Base-by-base conservation (phyloP, 2,888 invertebrate species). In the Charanyca ferruginea region DNA sequence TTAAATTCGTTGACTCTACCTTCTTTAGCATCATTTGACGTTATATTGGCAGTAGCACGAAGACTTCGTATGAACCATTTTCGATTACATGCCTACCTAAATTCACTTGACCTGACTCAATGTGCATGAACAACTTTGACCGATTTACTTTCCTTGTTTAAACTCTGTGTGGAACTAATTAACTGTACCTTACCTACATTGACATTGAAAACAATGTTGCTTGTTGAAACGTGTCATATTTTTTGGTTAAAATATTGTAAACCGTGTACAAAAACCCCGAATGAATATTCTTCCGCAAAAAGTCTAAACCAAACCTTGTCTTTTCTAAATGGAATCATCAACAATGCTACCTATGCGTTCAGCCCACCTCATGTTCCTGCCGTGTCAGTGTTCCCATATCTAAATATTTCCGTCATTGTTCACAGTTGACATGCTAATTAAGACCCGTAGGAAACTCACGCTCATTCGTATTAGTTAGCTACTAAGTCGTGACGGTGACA, bases 401-500 rank as follows among this genome's bases (percentile, higher is more conserved):
- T 67, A 53, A 60, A 60, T 66, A 69, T 61, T 61, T 65, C 45
- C 57, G 61, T 45, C 83, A 78, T 84, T 85, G 86, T 87, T 85
- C 80, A 81, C 77, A 73, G 79, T 80, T 81, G 81, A 82, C 86
- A 85, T 83, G 83, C 81, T 83, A 85, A 84, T 89, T 89, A 87
- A 79, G 73, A 59, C 72, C 35, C 57, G 65, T 76, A 76, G 78
- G 84, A 81, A 85, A 83, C 81, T 81, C 76, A 84, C 78, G 79
- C 84, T 87, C 88, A 87, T 89, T 87, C 87, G 85, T 83, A 83
- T 86, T 85, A 83, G 83, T 80, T 81, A 80, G 77, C 77, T 79
- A 81, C 80, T 77, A 63, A 78, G 83, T 85, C 84, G 84, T 85
- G 84, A 86, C 84, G 42, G 42, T 61, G 49, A 66, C 74, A 70